Evolutionary conservation across 92 coral and sea anemone genomes (phyloP), one percentile per base, ranked within the genome.

Genomic region (Phenganax stokvisi): DNA sequence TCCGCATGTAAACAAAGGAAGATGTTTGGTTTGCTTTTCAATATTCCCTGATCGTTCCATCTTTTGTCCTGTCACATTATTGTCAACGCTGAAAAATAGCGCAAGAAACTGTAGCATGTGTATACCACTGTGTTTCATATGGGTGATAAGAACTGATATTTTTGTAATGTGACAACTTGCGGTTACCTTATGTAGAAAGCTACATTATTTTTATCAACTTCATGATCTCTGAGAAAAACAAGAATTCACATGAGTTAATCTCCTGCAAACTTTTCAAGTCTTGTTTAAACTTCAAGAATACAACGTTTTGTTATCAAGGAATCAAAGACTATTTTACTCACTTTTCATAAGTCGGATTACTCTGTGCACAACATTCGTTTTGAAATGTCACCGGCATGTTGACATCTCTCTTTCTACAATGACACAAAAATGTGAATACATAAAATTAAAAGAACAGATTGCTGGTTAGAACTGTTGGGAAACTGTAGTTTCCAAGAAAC

Each of bases 321-420:
- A 29, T 29, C 27, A 17, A 13, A 20, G 12, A 68, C 51, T 10
- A 10, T 31, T 44, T 68, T 25, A 20, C 54, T 71, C 54, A 73
- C 77, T 57, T 57, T 73, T 73, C 61, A 30, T 73, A 73, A 52
- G 54, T 37, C 20, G 77, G 77, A 73, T 73, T 73, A 52, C n/a
- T 30, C 12, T 71, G 56, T 73, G 8, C 61, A 52, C n/a, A 12
- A 30, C 56, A 12, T 7, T 73, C 17, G 12, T 59, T 73, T 52
- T 52, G 77, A 52, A 73, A 52, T 15, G 61, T 15, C 77, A 54
- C 60, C 29, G 29, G 0, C 53, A 20, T 54, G 77, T 73, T 54
- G 2, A 10, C 61, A 31, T 52, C 57, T 73, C 53, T 73, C 77
- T 10, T 73, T 54, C 76, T 71, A 25, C 54, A 68, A 68, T 0